phyloP scores from a whole-genome alignment of 2,797 vertebrate species.

The Girardinus metallicus region DNA sequence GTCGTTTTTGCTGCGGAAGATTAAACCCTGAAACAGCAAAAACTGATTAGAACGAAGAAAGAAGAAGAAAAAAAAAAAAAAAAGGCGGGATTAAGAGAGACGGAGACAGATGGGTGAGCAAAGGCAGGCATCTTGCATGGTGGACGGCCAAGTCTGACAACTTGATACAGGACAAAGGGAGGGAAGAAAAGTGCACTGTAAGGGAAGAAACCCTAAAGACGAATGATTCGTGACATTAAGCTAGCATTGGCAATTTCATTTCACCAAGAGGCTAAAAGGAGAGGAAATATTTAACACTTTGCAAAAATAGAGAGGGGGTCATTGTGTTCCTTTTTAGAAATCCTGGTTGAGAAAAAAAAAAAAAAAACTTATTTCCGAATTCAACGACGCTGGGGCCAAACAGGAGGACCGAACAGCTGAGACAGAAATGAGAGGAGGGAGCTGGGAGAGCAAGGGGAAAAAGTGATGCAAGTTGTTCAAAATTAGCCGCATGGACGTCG shows the following conservation, averaged over 20 bases:
- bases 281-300: slow-evolving; percentile 21
- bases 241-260: slow-evolving; percentile 68
- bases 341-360: slow-evolving; percentile 46
- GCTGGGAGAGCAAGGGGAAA: slow-evolving; percentile 44
- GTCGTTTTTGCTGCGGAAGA: slow-evolving; percentile 25
- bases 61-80: slow-evolving; percentile 34
- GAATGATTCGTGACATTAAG: slow-evolving; percentile 57
- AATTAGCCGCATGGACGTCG: slow-evolving; percentile 51
- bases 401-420: slow-evolving; percentile 49
- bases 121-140: slow-evolving; percentile 56
- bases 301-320: slow-evolving; percentile 30
- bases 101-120: slow-evolving; percentile 67
- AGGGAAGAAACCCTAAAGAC: slow-evolving; percentile 57
- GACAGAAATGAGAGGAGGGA: slow-evolving; percentile 21
- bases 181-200: slow-evolving; percentile 51
- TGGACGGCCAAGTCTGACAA: slow-evolving; percentile 66
- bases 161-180: slow-evolving; percentile 65
- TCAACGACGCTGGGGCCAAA: slow-evolving; percentile 30
- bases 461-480: slow-evolving; percentile 52
- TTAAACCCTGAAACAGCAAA: slow-evolving; percentile 50
- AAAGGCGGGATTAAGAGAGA: slow-evolving; percentile 63
- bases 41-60: slow-evolving; percentile 60
- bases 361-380: slow-evolving; percentile 51
- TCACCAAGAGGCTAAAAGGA: slow-evolving; percentile 51
- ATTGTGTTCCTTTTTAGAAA: slow-evolving; percentile 52